Evolutionary conservation across 2,113 vertebrate species (phyloP).

Genomic region (Prochilodus magdalenae): DNA sequence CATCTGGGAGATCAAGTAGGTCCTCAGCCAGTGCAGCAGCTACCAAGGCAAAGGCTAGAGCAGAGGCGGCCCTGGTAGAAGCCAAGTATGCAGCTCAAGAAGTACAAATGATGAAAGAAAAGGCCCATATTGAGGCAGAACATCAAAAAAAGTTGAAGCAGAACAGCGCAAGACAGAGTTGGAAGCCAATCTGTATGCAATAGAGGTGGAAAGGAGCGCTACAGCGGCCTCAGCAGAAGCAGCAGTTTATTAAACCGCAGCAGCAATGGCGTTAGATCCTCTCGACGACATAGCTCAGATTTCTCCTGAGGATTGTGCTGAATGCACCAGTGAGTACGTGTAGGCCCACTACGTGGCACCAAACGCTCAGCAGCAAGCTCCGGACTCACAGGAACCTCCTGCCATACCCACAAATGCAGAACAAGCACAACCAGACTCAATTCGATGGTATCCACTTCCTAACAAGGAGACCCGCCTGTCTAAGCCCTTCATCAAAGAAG

Average conservation of each 20-base stretch:
- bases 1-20: background rate
- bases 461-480: background rate
- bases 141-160: background rate
- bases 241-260: conserved; percentile 18
- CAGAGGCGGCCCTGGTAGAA: background rate
- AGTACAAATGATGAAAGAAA: background rate
- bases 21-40: background rate
- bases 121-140: background rate
- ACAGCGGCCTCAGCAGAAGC: conserved; percentile 13
- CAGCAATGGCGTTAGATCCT: background rate
- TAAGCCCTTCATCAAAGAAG: background rate
- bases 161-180: background rate
- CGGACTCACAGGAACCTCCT: background rate
- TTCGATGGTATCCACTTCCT: background rate
- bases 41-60: background rate
- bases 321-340: conserved; percentile 4
- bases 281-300: background rate
- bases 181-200: conserved; percentile 7
- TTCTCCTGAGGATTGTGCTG: background rate
- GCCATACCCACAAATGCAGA: background rate
- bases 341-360: background rate
- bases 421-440: background rate
- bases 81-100: background rate
- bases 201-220: background rate
- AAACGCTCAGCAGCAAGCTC: background rate